Percentiles rank a stretch among this genome's conserved stretches.
phyloP scores from a whole-genome alignment of 2,797 vertebrate species.

The Threskiornis aethiopicus region DNA sequence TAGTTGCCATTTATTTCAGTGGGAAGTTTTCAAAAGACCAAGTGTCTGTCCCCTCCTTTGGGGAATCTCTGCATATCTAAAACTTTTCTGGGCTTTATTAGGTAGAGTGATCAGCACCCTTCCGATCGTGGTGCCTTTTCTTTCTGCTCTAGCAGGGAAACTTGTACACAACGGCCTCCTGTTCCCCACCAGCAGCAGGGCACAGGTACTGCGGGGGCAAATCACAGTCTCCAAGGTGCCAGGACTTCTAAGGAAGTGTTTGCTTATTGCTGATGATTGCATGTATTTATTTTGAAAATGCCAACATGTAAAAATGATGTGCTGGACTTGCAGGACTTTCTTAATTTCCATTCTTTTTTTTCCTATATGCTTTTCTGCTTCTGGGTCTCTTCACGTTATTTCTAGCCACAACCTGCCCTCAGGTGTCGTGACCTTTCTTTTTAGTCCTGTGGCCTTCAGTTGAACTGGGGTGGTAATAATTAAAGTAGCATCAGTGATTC shows the following conservation, averaged over 20 bases:
- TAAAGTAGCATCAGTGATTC: background rate
- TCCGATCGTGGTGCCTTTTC: background rate
- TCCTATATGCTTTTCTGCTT: background rate
- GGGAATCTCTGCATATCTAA: background rate
- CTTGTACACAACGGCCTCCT: background rate
- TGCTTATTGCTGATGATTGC: background rate
- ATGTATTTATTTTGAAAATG: background rate
- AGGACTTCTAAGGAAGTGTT: background rate
- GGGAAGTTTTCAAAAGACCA: background rate
- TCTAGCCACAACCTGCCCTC: background rate
- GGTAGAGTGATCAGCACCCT: background rate
- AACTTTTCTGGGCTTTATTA: background rate
- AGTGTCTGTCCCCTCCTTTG: background rate
- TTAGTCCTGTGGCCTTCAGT: background rate
- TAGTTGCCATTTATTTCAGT: background rate
- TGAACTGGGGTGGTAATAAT: background rate
- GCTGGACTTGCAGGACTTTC: background rate
- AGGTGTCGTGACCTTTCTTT: background rate
- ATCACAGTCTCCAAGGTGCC: background rate
- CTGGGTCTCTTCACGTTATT: background rate
- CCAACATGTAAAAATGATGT: rapidly evolving
- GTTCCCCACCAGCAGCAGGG: background rate
- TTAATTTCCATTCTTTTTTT: background rate
- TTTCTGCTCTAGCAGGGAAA: background rate
- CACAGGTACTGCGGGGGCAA: background rate